A percentile compares a stretch with the other conserved stretches of the same genome.
phyloP scores from a whole-genome alignment of 2,113 vertebrate species.

The Gasterosteus nipponicus region DNA sequence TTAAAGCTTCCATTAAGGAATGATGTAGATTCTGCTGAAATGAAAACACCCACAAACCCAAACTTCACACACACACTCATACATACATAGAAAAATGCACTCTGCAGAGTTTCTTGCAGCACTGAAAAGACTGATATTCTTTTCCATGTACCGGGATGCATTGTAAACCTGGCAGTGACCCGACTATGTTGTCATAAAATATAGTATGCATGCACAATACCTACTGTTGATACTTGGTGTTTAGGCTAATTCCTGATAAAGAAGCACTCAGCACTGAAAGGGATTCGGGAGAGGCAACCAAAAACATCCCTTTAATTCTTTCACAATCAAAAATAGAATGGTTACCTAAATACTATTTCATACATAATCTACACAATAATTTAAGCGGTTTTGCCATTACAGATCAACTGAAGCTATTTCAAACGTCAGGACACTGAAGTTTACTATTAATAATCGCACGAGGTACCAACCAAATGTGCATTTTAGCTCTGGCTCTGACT shows the following conservation, averaged over 20 bases:
- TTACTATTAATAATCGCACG: neutral
- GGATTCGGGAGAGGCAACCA: neutral
- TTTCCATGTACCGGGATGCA: neutral
- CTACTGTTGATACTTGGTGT: neutral
- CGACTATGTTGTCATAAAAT: too few relatives aligned
- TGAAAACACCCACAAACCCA: conserved; percentile 49
- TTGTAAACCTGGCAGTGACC: neutral
- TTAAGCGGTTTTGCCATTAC: neutral
- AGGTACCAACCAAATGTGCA: neutral
- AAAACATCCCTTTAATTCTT: neutral
- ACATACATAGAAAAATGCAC: neutral
- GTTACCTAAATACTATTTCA: neutral
- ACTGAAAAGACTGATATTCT: conserved; percentile 15
- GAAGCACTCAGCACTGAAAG: neutral
- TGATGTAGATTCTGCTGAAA: conserved; percentile 13
- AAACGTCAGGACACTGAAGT: neutral
- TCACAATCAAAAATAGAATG: neutral
- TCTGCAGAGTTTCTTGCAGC: conserved; percentile 1
- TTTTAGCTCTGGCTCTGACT: conserved; percentile 9
- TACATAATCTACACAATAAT: neutral
- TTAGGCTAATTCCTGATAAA: neutral
- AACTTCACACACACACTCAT: neutral
- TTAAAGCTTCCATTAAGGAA: conserved; percentile 26
- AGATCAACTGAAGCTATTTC: neutral
- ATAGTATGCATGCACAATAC: neutral